Evolutionary conservation across 2,113 vertebrate genomes (phyloP), one percentile per base, ranked within the genome.

Genomic region (Oceanodroma tethys): DNA sequence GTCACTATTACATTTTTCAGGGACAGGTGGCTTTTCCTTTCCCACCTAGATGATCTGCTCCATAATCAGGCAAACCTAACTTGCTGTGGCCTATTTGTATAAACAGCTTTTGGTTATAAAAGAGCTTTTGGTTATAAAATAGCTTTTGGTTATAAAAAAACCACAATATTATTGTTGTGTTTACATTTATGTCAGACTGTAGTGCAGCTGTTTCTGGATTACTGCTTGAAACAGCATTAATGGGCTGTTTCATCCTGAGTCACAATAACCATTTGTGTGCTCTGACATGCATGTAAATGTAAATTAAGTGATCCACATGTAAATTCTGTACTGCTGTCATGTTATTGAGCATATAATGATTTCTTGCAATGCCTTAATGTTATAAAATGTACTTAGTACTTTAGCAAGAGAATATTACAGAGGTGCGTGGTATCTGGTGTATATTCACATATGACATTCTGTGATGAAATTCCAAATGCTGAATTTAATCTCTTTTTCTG

Each of bases 101-200:
- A 38, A 70, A 65, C 40, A 86, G 58, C 10, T 90, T 94, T 42
- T 67, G 32, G 88, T 19, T 75, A 80, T n/a, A 50, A 34, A 94
- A 89, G 23, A 84, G 15, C 58, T 90, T 94, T 42, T 67, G 32
- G 88, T 19, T 75, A 80, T n/a, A 50, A 38, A 70, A 65, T 43
- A 86, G 58, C 10, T 90, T 94, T 42, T 67, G 32, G 88, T 19
- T 75, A 80, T n/a, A 50, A 34, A 94, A 89, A 21, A 84, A 13
- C 70, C 55, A 86, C 40, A 74, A 23, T 52, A 82, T 81, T 87
- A 72, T 82, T 23, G 45, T 67, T 93, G 43, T 92, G 52, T 93
- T 96, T 97, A 53, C 66, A 67, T 95, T 95, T 88, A 86, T 88
- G 90, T 94, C 32, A 81, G 86, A n/a, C 67, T 93, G 36, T 81